These are phyloP conservation scores for Plestiodon gilberti DNA, from an alignment of 2,113 vertebrate species.

Conservation along the genomic window DNA sequence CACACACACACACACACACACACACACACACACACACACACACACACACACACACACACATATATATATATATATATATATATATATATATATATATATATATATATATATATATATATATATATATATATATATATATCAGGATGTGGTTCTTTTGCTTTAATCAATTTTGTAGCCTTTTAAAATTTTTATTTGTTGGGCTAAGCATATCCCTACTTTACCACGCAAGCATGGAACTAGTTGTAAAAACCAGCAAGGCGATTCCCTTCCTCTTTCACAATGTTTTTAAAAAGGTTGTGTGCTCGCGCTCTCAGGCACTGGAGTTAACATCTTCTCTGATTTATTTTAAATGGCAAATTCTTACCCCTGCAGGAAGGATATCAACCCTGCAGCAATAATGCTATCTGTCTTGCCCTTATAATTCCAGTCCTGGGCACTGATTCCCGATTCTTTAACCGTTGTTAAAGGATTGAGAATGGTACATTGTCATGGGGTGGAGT, in stretches of 20 bases:
- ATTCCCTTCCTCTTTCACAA: background rate
- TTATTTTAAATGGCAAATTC: background rate
- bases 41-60: no score
- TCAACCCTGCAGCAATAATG: background rate
- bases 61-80: no score
- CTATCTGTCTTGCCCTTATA: background rate
- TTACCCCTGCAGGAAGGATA: background rate
- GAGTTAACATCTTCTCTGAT: background rate
- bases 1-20: no score
- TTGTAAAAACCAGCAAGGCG: background rate
- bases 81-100: no score
- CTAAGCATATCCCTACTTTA: background rate
- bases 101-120: no score
- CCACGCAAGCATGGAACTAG: background rate
- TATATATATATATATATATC: background rate
- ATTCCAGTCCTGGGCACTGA: background rate
- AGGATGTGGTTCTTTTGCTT: background rate
- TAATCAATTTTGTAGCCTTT: background rate
- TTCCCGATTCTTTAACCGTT: background rate
- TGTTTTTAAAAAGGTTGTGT: background rate
- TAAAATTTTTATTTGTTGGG: background rate
- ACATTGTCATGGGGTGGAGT: background rate
- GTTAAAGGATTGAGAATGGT: background rate
- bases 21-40: no score
- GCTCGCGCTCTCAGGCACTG: background rate